These are phyloP conservation scores for Drosophila tsacasi DNA, from an alignment of 1,140 invertebrate species.

Conservation along the genomic window DNA sequence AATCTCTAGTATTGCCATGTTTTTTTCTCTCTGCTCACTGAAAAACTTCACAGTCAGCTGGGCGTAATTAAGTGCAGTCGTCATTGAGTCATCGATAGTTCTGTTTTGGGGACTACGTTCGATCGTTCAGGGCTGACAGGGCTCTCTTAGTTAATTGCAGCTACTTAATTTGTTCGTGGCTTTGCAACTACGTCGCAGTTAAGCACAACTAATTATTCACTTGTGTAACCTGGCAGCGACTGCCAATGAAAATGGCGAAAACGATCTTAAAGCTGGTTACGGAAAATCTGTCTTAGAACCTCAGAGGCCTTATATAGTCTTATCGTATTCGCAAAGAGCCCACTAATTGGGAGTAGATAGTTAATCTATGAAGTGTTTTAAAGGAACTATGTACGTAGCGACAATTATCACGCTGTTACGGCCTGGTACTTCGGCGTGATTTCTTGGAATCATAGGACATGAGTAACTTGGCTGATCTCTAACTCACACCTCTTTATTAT, in stretches of 20 bases:
- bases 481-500: not conserved
- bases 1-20: not conserved
- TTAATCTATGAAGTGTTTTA: slow-evolving; percentile 37
- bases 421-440: slow-evolving; percentile 21
- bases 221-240: slow-evolving; percentile 38
- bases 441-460: slow-evolving; percentile 17
- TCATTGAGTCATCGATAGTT: slow-evolving; percentile 39
- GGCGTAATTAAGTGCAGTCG: slow-evolving; percentile 31
- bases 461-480: slow-evolving; percentile 19
- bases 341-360: slow-evolving; percentile 30
- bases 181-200: slow-evolving; percentile 34
- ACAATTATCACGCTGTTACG: slow-evolving; percentile 23
- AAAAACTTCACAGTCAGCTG: slow-evolving; percentile 2
- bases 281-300: slow-evolving; percentile 3
- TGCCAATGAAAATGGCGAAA: slow-evolving; percentile 26
- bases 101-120: slow-evolving; percentile 27
- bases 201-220: slow-evolving; percentile 59
- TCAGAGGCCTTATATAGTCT: slow-evolving; percentile 8
- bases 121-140: slow-evolving; percentile 31
- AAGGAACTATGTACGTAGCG: not conserved
- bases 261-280: not conserved
- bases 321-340: slow-evolving; percentile 5
- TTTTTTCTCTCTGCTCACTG: slow-evolving; percentile 3
- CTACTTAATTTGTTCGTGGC: slow-evolving; percentile 49
- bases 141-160: slow-evolving; percentile 50